Percentiles rank a stretch among this genome's conserved stretches.
Evolutionary conservation across 1,140 invertebrate genomes (phyloP).

Genomic region (Zaprionus africanus): DNA sequence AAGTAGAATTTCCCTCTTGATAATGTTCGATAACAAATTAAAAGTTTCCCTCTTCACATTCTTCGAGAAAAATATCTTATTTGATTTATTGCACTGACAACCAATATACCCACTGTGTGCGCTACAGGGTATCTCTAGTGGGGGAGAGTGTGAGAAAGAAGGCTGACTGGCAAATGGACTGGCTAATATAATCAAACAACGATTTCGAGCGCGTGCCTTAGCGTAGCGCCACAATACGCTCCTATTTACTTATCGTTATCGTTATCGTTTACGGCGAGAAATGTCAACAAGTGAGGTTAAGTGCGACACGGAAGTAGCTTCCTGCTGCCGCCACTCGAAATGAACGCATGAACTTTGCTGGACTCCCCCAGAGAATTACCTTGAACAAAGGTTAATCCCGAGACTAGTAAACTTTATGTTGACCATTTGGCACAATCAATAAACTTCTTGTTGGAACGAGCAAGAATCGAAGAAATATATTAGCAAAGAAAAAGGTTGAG

Average conservation of each 20-base stretch:
- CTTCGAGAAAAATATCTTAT: neutral
- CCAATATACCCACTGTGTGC: neutral
- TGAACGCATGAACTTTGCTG: neutral
- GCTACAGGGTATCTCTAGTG: neutral
- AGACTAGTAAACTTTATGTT: neutral
- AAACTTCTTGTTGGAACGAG: neutral
- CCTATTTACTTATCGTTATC: constrained; percentile 55
- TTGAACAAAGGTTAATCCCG: constrained; percentile 15
- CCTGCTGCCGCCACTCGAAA: constrained; percentile 3
- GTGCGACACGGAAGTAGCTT: constrained; percentile 33
- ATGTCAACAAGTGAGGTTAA: constrained; percentile 52
- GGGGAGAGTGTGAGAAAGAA: neutral
- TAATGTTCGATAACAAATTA: too few species aligned
- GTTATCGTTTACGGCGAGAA: constrained; percentile 47
- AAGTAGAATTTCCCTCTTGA: too few species aligned
- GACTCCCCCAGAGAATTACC: constrained; percentile 15
- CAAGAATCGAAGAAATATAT: neutral
- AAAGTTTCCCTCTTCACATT: neutral
- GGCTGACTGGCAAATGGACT: neutral
- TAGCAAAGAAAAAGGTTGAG: neutral
- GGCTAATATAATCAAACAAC: constrained; percentile 46
- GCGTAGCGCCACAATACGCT: neutral
- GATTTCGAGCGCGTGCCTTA: constrained; percentile 21
- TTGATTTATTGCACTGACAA: neutral
- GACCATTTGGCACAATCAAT: constrained; percentile 7